Base-by-base conservation (phyloP, 2,888 invertebrate genomes). In the Galeopsomyia nigrocyanea region DNA sequence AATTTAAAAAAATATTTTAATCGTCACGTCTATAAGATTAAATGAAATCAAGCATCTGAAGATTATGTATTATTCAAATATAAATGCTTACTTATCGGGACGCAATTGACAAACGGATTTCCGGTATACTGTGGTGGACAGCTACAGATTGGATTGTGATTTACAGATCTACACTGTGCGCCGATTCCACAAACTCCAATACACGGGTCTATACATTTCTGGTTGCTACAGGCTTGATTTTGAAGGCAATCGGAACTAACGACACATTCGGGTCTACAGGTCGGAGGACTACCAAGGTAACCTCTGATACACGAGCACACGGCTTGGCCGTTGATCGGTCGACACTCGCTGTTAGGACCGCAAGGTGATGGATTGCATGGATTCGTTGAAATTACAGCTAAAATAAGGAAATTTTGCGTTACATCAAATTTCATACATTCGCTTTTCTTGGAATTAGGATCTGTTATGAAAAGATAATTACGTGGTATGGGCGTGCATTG, bases 181-280 rank as follows among this genome's bases (percentile, higher is more conserved):
- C 91, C 91, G 64, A 90, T 87, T 65, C 95, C 95, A 81, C 95
- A 95, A 46, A 93, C 92, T 74, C 94, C 94, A 76, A 92, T 91
- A 81, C 95, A 95, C 68, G 95, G 95, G 85, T 95, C 93, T 31
- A 89, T 89, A 80, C 95, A 95, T 86, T 92, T 94, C 84, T 93
- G 93, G 82, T 93, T 94, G 77, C 93, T 91, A 82, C 95, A 95
- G 6, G 95, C 94, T 82, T 91, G 92, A 80, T 92, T 92, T 77
- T 92, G 92, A 47, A 92, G 90, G 85, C 95, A 95, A 82, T 95
- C 95, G 2, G 93, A 90, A 81, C 94, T 95, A 0, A 94, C 92
- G 10, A 93, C 90, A 84, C 96, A 96, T 87, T 95, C 95, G 1
- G 95, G 95, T 76, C 92, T 90, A 82, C 95, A 95, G 80, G 92